These are phyloP conservation scores for Phrynosoma platyrhinos DNA, from an alignment of 2,113 vertebrate genomes.

Conservation along the genomic window DNA sequence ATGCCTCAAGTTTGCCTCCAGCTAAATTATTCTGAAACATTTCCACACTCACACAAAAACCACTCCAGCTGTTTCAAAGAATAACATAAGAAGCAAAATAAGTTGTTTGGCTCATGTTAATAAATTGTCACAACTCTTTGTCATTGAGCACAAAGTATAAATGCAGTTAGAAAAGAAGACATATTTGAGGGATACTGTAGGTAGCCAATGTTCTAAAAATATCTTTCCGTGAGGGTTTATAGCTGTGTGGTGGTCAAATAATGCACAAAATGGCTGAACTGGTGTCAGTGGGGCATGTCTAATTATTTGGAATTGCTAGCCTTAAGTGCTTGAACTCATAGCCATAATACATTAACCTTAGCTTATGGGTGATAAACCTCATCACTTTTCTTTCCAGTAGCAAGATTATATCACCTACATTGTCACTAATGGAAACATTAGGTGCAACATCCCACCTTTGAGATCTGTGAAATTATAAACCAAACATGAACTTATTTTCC, in stretches of 20 bases:
- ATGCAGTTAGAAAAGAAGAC: conserved; percentile 1
- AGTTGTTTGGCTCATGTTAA: conserved; percentile 18
- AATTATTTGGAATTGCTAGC: not conserved
- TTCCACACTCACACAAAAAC: conserved; percentile 1
- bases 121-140: conserved; percentile 21
- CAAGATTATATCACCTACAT: conserved; percentile 1
- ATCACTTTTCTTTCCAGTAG: not conserved
- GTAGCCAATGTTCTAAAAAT: conserved; percentile 8
- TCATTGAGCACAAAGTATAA: not conserved
- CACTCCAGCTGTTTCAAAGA: not conserved
- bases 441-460: not conserved
- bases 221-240: not conserved
- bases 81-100: conserved; percentile 4
- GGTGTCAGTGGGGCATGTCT: not conserved
- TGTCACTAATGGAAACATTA: conserved; percentile 29
- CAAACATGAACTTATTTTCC: not conserved
- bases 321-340: not conserved
- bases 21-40: conserved; percentile 32
- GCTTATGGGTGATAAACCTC: not conserved
- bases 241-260: not conserved
- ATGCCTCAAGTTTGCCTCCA: conserved; percentile 18
- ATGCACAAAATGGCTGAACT: not conserved
- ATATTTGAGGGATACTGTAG: not conserved
- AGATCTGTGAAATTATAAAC: not conserved
- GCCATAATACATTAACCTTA: conserved; percentile 24